Percentiles rank a stretch among this genome's conserved stretches.
These are phyloP conservation scores for Falco cherrug DNA, from an alignment of 2,797 vertebrate species.

Conservation along the genomic window DNA sequence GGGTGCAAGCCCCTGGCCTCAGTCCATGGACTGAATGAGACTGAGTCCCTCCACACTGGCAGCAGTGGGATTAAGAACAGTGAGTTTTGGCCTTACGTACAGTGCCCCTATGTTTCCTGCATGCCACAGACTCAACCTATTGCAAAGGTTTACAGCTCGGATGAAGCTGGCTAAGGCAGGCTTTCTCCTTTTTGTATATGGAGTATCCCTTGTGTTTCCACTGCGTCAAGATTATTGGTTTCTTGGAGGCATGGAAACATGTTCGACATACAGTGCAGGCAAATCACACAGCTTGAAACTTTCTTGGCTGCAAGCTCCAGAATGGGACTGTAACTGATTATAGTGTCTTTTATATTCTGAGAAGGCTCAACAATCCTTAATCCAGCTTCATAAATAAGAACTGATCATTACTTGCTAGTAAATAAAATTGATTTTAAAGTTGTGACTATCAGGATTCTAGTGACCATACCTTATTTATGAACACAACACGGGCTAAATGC, in stretches of 20 bases:
- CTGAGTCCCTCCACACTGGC: not conserved
- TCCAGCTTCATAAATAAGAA: constrained; percentile 3
- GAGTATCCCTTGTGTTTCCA: constrained; percentile 8
- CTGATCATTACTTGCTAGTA: not conserved
- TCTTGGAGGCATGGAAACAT: constrained; percentile 22
- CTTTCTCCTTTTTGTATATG: not conserved
- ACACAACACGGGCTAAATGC: not conserved
- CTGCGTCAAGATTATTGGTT: not conserved
- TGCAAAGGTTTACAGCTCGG: not conserved
- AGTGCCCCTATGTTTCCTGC: not conserved
- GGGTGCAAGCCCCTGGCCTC: not conserved
- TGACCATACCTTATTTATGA: not conserved
- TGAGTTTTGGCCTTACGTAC: not conserved
- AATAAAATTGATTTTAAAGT: constrained; percentile 44
- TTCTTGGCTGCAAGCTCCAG: constrained; percentile 18
- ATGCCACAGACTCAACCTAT: not conserved
- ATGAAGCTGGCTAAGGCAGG: not conserved
- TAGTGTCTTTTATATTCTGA: constrained; percentile 14
- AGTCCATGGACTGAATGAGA: not conserved
- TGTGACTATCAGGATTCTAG: not conserved
- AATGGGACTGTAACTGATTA: not conserved
- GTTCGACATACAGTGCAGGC: not conserved
- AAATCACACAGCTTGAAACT: not conserved
- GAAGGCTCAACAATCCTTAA: not conserved
- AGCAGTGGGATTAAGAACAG: constrained; percentile 22